A percentile compares a stretch with the other conserved stretches of the same genome.
Conservation (phyloP, 2,888 invertebrate species). For the Diplolepis rosae region DNA sequence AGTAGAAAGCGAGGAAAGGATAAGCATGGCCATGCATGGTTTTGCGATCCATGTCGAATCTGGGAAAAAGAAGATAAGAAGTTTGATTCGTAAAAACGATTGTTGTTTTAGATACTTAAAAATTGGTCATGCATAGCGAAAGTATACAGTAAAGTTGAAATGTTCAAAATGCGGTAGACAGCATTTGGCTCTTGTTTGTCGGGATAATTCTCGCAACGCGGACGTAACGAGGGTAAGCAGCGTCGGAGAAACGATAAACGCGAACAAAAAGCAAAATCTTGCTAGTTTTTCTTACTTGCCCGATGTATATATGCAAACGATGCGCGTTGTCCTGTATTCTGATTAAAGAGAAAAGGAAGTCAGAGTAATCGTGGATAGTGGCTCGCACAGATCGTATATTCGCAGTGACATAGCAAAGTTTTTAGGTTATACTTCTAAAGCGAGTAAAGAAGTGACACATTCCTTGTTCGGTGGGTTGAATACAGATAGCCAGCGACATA, state of each 20-base stretch:
- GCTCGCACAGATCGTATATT: slow-evolving; percentile 49
- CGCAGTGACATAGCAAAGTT: slow-evolving; percentile 39
- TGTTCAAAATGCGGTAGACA: neutral
- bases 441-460: neutral
- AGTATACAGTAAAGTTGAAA: too few relatives aligned
- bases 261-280: neutral
- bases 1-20: neutral
- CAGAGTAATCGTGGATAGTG: neutral
- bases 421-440: neutral
- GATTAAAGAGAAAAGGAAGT: neutral
- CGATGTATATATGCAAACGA: neutral
- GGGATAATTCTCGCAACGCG: neutral
- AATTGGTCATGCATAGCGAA: slow-evolving; percentile 43
- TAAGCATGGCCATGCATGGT: too few relatives aligned
- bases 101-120: slow-evolving; percentile 54
- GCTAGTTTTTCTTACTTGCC: neutral
- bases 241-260: neutral
- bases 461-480: slow-evolving; percentile 41
- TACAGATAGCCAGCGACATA: slow-evolving; percentile 39
- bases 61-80: slow-evolving; percentile 38
- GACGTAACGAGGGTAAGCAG: neutral
- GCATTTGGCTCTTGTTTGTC: neutral
- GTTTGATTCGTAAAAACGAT: slow-evolving; percentile 43
- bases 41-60: too few relatives aligned
- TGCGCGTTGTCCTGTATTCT: neutral